phyloP scores from a whole-genome alignment of 2,888 invertebrate genomes.

The Meghimatium bilineatum region DNA sequence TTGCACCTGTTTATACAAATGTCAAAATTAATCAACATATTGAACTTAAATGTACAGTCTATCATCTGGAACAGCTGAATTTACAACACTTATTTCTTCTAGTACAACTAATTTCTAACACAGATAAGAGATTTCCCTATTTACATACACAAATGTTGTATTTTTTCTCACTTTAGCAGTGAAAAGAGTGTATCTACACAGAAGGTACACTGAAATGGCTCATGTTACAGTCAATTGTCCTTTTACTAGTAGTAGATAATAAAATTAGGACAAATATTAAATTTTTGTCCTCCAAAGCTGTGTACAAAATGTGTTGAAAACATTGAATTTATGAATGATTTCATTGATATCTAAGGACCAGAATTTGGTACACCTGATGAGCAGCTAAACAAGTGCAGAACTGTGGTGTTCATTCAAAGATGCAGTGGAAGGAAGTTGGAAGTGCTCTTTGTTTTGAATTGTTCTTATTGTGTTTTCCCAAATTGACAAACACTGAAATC shows the following conservation, averaged over 20 bases:
- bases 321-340: neutral
- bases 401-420: slow-evolving; percentile 43
- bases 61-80: neutral
- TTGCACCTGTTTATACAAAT: too few species aligned
- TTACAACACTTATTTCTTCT: neutral
- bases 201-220: neutral
- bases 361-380: too few species aligned
- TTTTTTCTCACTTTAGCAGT: neutral
- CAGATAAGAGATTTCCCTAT: neutral
- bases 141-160: neutral
- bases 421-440: slow-evolving; percentile 47
- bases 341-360: neutral
- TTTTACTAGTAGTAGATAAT: neutral
- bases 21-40: too few species aligned
- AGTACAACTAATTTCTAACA: neutral
- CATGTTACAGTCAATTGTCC: neutral
- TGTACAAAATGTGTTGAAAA: neutral
- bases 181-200: neutral
- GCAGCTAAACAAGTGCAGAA: slow-evolving; percentile 20
- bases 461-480: slow-evolving; percentile 77
- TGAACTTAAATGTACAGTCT: too few species aligned
- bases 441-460: slow-evolving; percentile 68
- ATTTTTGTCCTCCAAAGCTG: neutral
- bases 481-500: slow-evolving; percentile 74
- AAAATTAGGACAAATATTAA: neutral